phyloP scores from a whole-genome alignment of 2,888 invertebrate species.

The Megalurothrips usitatus region DNA sequence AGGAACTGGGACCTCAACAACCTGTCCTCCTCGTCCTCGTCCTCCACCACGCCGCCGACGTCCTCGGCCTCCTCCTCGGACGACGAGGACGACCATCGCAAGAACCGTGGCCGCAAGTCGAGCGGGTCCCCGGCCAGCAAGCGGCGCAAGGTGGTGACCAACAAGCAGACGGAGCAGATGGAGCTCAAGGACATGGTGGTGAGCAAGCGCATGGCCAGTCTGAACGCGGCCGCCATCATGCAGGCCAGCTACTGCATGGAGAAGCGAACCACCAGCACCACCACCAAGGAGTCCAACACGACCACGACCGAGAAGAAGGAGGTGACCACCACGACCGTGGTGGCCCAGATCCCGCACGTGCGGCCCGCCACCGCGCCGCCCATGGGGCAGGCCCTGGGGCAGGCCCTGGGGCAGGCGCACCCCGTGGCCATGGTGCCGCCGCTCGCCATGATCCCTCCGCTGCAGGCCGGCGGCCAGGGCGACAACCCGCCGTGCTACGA shows the following conservation, averaged over 20 bases:
- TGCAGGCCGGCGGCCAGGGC: constrained; percentile 34
- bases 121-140: constrained; percentile 33
- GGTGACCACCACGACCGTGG: constrained; percentile 44
- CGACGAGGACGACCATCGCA: constrained; percentile 41
- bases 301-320: constrained; percentile 35
- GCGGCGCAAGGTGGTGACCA: constrained; percentile 34
- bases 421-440: constrained; percentile 30
- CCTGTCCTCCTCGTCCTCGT: constrained; percentile 53
- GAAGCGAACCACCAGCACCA: constrained; percentile 46
- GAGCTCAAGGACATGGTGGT: constrained; percentile 84
- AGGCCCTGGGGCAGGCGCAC: not conserved
- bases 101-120: constrained; percentile 43
- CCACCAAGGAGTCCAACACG: constrained; percentile 31
- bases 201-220: constrained; percentile 83
- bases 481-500: constrained; percentile 50
- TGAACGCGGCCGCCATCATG: constrained; percentile 85
- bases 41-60: constrained; percentile 43
- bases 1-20: constrained; percentile 82
- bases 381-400: not conserved
- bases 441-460: constrained; percentile 37
- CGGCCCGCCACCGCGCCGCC: constrained; percentile 31
- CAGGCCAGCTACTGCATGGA: constrained; percentile 78
- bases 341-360: constrained; percentile 55
- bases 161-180: constrained; percentile 57
- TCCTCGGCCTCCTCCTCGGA: constrained; percentile 37